Evolutionary conservation across 2,888 invertebrate species (phyloP), one percentile per base, ranked within the genome.

Genomic region (Brachypterus glaber): DNA sequence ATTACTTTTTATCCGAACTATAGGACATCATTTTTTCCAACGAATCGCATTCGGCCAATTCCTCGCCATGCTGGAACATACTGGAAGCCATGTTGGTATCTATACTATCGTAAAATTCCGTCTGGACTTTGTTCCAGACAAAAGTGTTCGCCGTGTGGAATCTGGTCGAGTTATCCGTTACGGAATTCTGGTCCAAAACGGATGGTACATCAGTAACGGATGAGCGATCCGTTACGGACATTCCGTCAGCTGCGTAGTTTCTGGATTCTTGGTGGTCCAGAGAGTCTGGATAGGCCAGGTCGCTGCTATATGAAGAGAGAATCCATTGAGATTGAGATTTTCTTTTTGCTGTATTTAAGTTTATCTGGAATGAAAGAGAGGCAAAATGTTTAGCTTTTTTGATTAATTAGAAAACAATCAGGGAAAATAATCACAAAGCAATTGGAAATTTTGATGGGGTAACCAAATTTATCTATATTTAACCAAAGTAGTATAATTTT

Each of bases 31-130:
- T 66, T 45, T 63, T 62, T 48, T 75, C 74, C 37, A 74, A 59
- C 2, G 74, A 74, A 54, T 75, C 74, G 54, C 70, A 73, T 46
- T 74, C 74, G 27, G 74, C 73, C 46, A 74, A 55, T 5, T 70
- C 73, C 47, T 74, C 74, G 21, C 71, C 70, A 26, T 62, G 56
- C 35, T 67, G 67, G 50, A 67, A 69, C 36, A 68, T 62, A 45
- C 67, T 68, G 25, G 67, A 69, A 33, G 53, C 53, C 47, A 61
- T 49, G 37, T 62, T 60, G 30, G 70, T 74, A 58, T 76, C 75
- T 62, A 82, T 78, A 61, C 80, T 81, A 61, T 82, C 81, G 58
- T 79, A 81, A 60, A 76, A 81, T 39, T 63, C 62, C 4, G 40
- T 33, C 44, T 53, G 31, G 53, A 58, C 58, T 50, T 62, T 43